Base-by-base conservation (phyloP, 2,888 invertebrate genomes). In the Petrolisthes cinctipes region DNA sequence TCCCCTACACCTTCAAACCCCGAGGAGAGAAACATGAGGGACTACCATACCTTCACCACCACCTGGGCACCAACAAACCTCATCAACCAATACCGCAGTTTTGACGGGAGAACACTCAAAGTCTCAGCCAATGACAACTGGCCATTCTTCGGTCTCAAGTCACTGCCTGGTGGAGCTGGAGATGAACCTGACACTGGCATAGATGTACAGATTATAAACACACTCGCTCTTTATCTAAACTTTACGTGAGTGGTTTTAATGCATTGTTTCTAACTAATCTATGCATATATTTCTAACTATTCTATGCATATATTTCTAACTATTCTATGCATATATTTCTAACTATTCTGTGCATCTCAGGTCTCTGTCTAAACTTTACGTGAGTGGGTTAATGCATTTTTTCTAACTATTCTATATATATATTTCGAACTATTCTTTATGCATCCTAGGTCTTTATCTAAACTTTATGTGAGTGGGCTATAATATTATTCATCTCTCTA, bases 201-300 rank as follows among this genome's bases (percentile, higher is more conserved):
- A 4, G 84, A 84, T n/a, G 61, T 61, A 23, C 20, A 51, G n/a
- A 73, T 84, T n/a, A 57, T 84, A 17, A 66, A 37, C 66, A 53
- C 66, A 23, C 51, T 84, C 17, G 66, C 54, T 4, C 7, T 57
- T 0, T 17, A 61, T 6, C 78, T 78, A n/a, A 84, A 84, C 61
- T 84, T 84, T 66, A 84, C 84, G 84, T 84, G 66, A 51, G 84
- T 78, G 9, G n/a, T 0, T 11, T n/a, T 37, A 37, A 37, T 37
- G 37, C 37, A 37, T 37, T 37, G 0, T 37, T 37, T 37, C 37
- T 37, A 37, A 37, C 2, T 37, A 23, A 23, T 6, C 11, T 9
- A 17, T 53, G 23, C 81, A 6, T 7, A 9, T 20, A 37, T 37
- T 37, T 37, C 37, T 37, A 37, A 37, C 37, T 37, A 37, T 37